A percentile compares a stretch with the other conserved stretches of the same genome.
Conservation (phyloP, 2,888 invertebrate genomes). For the Drosophila rellima region DNA sequence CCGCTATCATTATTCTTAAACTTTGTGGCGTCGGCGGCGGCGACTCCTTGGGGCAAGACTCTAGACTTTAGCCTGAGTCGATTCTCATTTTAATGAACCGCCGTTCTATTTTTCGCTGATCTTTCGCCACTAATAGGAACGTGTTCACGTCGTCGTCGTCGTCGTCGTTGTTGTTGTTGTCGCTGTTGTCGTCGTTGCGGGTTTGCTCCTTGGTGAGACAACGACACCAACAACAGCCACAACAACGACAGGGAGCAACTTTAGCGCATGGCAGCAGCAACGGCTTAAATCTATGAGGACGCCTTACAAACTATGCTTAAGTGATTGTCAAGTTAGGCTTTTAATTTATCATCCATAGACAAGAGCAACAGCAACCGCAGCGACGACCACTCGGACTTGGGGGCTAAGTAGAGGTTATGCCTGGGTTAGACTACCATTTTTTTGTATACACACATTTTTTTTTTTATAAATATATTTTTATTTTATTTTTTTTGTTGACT, state of each 20-base stretch:
- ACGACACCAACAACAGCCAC: slow-evolving; percentile 52
- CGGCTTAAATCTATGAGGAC: slow-evolving; percentile 80
- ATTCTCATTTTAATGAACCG: slow-evolving; percentile 84
- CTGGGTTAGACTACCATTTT: slow-evolving; percentile 75
- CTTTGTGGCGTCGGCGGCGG: slow-evolving; percentile 45
- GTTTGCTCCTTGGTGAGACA: slow-evolving; percentile 56
- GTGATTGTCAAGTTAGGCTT: slow-evolving; percentile 85
- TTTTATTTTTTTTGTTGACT: background rate
- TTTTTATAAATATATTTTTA: slow-evolving; percentile 3
- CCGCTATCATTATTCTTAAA: slow-evolving; percentile 84
- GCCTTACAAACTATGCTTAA: slow-evolving; percentile 85
- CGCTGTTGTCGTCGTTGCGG: slow-evolving; percentile 29
- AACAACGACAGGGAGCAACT: slow-evolving; percentile 60
- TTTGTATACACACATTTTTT: background rate
- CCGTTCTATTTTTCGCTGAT: slow-evolving; percentile 84
- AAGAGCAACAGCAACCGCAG: slow-evolving; percentile 54
- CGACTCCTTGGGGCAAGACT: slow-evolving; percentile 48
- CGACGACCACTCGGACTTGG: slow-evolving; percentile 52
- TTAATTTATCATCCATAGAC: slow-evolving; percentile 85
- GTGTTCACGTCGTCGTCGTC: slow-evolving; percentile 72
- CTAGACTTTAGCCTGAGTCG: slow-evolving; percentile 54
- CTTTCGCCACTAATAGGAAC: slow-evolving; percentile 83
- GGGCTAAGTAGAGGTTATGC: slow-evolving; percentile 78
- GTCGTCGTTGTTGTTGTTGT: slow-evolving; percentile 31
- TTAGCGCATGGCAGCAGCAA: slow-evolving; percentile 52